A percentile compares a stretch with the other conserved stretches of the same genome.
Evolutionary conservation across 1,140 invertebrate species (phyloP).

Genomic region (Aphis gossypii): DNA sequence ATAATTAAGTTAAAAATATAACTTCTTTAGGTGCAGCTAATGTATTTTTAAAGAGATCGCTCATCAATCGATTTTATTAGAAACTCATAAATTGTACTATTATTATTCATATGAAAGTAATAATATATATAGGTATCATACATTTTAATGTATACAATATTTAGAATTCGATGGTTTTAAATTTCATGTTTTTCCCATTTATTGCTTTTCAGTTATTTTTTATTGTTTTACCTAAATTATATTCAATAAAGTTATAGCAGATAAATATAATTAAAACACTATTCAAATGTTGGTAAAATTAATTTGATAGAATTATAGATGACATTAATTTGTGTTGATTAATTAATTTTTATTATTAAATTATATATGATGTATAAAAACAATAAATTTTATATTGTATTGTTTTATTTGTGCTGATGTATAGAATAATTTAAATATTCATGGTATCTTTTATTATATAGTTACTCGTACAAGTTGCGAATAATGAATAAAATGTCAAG

Average conservation of each 20-base stretch:
- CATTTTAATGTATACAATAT: neutral
- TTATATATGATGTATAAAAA: neutral
- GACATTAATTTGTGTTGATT: neutral
- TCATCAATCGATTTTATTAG: neutral
- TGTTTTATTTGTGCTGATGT: neutral
- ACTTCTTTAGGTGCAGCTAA: neutral
- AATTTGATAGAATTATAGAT: neutral
- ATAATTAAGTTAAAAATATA: neutral
- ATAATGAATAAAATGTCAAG: conserved; percentile 9
- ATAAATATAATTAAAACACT: neutral
- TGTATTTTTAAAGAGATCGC: conserved; percentile 8
- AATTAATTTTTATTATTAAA: neutral
- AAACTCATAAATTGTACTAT: neutral
- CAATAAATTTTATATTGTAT: neutral
- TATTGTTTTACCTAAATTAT: neutral
- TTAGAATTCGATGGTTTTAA: neutral
- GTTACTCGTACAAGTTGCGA: neutral
- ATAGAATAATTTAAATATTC: neutral
- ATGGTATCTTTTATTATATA: neutral
- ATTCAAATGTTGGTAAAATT: neutral
- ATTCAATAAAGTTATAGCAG: neutral
- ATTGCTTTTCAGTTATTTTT: neutral
- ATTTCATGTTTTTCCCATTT: neutral
- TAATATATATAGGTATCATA: no score
- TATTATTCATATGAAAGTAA: neutral